Conservation (phyloP, 1,140 invertebrate species). For the Drosophila paulistorum region DNA sequence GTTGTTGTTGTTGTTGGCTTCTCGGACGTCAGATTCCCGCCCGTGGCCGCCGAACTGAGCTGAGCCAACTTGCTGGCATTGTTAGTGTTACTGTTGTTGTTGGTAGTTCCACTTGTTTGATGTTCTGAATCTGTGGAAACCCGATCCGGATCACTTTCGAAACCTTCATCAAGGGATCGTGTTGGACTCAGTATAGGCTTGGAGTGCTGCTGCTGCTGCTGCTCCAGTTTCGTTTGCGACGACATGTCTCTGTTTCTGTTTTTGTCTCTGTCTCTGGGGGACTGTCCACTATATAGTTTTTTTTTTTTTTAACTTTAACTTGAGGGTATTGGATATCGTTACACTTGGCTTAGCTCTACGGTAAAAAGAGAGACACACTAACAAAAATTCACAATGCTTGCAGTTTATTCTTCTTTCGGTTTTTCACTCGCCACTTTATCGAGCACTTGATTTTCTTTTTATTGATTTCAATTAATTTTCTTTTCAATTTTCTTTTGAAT, state of each 20-base stretch:
- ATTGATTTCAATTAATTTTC: constrained; percentile 52
- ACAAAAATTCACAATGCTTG: constrained; percentile 16
- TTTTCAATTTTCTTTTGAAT: constrained; percentile 23
- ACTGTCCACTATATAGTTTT: constrained; percentile 17
- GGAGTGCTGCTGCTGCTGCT: constrained; percentile 78
- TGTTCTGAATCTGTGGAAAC: constrained; percentile 83
- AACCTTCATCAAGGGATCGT: constrained; percentile 83
- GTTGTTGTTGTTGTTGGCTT: constrained; percentile 27
- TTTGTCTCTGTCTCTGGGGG: constrained; percentile 21
- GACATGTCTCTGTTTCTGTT: constrained; percentile 34
- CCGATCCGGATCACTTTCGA: constrained; percentile 83
- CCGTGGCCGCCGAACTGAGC: constrained; percentile 78
- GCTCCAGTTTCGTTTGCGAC: constrained; percentile 75
- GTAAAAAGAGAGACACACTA: constrained; percentile 15
- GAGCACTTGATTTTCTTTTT: constrained; percentile 55
- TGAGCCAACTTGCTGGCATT: constrained; percentile 78
- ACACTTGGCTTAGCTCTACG: constrained; percentile 48
- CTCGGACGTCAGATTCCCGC: constrained; percentile 60
- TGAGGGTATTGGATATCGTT: constrained; percentile 53
- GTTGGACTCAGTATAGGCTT: constrained; percentile 83
- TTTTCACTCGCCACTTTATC: constrained; percentile 49
- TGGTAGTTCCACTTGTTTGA: constrained; percentile 77
- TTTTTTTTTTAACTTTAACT: constrained; percentile 23
- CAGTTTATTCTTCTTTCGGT: constrained; percentile 9
- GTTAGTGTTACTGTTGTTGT: constrained; percentile 42